phyloP scores from a whole-genome alignment of 2,888 invertebrate genomes.

The Pollenia amentaria region DNA sequence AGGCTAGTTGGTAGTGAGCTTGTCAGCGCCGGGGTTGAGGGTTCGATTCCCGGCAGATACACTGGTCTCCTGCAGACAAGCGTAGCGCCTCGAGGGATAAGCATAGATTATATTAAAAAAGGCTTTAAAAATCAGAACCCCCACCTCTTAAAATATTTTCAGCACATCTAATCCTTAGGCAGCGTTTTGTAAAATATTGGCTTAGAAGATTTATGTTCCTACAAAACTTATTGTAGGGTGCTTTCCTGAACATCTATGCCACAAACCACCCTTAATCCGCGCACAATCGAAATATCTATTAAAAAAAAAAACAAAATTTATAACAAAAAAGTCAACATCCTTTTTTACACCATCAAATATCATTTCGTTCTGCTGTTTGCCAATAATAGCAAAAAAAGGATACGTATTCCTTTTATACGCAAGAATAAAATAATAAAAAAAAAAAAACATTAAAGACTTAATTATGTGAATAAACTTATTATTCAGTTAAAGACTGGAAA shows the following conservation, averaged over 20 bases:
- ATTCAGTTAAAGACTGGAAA: constrained; percentile 22
- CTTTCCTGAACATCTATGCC: neutral
- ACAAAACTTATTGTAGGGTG: constrained; percentile 12
- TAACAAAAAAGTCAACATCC: constrained; percentile 82
- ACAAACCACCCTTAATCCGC: constrained; percentile 19
- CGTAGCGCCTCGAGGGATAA: too few relatives aligned
- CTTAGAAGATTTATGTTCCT: neutral
- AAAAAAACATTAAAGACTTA: constrained; percentile 65
- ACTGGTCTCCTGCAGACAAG: too few relatives aligned
- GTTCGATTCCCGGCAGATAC: too few relatives aligned
- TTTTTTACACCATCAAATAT: constrained; percentile 83
- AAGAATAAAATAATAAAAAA: neutral
- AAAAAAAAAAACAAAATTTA: constrained; percentile 23
- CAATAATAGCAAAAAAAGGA: constrained; percentile 37
- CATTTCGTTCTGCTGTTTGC: constrained; percentile 82
- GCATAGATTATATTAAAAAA: too few relatives aligned
- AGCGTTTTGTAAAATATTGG: too few relatives aligned
- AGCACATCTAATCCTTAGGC: too few relatives aligned
- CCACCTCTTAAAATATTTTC: too few relatives aligned
- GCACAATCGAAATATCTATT: constrained; percentile 21
- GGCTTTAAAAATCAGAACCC: too few relatives aligned
- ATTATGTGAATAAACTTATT: constrained; percentile 71
- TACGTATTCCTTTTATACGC: constrained; percentile 46
- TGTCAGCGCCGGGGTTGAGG: too few relatives aligned
- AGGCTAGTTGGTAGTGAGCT: too few relatives aligned